A percentile compares a stretch with the other conserved stretches of the same genome.
These are phyloP conservation scores for Melinaea menophilus DNA, from an alignment of 2,888 invertebrate genomes.

Conservation along the genomic window DNA sequence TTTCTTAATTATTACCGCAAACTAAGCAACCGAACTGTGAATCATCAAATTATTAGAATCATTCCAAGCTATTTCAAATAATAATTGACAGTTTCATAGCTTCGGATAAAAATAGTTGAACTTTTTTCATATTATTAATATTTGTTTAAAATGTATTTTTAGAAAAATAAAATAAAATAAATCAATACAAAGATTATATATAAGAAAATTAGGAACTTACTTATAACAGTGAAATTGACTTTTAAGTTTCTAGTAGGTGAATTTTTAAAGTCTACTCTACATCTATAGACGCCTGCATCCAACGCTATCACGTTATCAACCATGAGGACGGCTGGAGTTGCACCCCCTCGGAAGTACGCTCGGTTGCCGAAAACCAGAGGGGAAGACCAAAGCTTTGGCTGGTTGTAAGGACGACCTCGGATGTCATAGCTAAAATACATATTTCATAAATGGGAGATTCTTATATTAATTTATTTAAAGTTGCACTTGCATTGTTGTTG, in stretches of 20 bases:
- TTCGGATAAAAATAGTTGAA: neutral
- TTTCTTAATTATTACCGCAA: slow-evolving; percentile 1
- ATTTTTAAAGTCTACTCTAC: slow-evolving; percentile 93
- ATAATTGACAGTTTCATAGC: neutral
- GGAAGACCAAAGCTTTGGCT: slow-evolving; percentile 91
- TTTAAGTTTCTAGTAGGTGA: slow-evolving; percentile 92
- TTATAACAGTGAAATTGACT: slow-evolving; percentile 93
- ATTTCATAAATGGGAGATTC: too few species aligned
- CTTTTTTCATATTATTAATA: too few species aligned
- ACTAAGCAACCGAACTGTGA: neutral
- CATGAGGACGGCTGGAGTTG: slow-evolving; percentile 86
- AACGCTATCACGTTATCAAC: slow-evolving; percentile 85
- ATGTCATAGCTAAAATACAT: slow-evolving; percentile 83
- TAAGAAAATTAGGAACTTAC: slow-evolving; percentile 78
- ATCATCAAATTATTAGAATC: slow-evolving; percentile 6
- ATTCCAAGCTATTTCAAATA: slow-evolving; percentile 1
- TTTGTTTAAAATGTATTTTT: too few species aligned
- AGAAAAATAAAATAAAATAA: too few species aligned
- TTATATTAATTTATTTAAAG: too few species aligned
- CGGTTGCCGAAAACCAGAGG: slow-evolving; percentile 85
- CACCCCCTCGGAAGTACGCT: slow-evolving; percentile 86
- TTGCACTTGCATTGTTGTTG: too few species aligned
- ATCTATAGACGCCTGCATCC: slow-evolving; percentile 91
- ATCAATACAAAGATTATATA: too few species aligned
- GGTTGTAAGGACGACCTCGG: slow-evolving; percentile 83